phyloP scores from a whole-genome alignment of 2,113 vertebrate species.

The Bombycilla garrulus region DNA sequence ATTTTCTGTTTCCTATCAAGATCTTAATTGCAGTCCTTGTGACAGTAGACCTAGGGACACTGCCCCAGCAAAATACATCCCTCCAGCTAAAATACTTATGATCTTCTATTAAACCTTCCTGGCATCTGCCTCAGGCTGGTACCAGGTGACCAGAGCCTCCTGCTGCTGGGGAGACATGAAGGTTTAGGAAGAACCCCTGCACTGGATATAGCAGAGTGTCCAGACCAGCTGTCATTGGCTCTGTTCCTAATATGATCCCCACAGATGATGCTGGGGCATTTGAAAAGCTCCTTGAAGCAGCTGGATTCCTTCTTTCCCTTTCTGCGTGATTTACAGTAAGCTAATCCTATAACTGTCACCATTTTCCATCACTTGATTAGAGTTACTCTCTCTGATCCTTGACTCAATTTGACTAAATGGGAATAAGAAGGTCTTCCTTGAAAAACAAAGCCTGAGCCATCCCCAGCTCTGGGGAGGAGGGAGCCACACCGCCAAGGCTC shows the following conservation, averaged over 20 bases:
- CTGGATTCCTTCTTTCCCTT: conserved; percentile 29
- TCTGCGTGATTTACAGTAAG: conserved; percentile 8
- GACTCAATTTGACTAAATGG: neutral
- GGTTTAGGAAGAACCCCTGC: neutral
- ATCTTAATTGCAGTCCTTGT: neutral
- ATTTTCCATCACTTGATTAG: conserved; percentile 35
- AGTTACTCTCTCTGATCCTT: neutral
- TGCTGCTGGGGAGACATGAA: neutral
- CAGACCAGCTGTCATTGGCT: neutral
- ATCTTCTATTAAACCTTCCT: neutral
- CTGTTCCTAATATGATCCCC: neutral
- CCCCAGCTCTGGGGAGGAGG: neutral
- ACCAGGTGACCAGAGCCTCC: neutral
- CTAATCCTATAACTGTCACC: neutral
- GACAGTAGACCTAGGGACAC: neutral
- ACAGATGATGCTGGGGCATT: neutral
- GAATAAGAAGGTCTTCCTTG: neutral
- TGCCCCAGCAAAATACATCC: neutral
- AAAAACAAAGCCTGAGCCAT: neutral
- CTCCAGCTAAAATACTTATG: neutral
- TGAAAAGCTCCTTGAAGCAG: conserved; percentile 5
- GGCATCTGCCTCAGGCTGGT: neutral
- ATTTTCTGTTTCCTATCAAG: neutral
- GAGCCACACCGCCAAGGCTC: neutral
- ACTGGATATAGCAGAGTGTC: neutral